Base-by-base conservation (phyloP, 1,140 invertebrate genomes). In the Pissodes strobi region DNA sequence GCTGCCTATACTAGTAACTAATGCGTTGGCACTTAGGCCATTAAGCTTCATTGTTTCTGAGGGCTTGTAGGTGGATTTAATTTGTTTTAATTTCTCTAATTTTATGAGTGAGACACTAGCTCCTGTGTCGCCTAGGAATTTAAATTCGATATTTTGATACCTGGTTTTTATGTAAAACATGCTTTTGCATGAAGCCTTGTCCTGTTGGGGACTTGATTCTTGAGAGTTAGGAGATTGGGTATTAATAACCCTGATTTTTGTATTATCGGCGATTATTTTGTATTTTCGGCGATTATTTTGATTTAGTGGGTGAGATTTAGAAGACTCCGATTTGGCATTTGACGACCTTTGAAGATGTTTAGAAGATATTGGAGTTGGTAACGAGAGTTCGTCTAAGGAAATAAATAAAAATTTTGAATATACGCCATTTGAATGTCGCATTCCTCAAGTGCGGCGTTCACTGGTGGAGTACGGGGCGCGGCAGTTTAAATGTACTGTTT, bases 51-150 rank as follows among this genome's bases (percentile, higher is more conserved):
- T 13, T 39, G 18, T 51, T 9, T 61, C 58, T 3, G 15, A n/a
- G 6, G 18, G 45, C 19, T 67, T 46, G 18, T 13, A 56, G 23
- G 18, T 53, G 15, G 18, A 53, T 17, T 64, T 8, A 1, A 22
- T 48, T 9, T 34, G 25, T 46, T 67, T 57, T 49, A 52, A 43
- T 39, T 64, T 68, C 1, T 53, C 8, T 9, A 15, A 2, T 64
- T 64, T 68, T 34, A 68, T 59, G 12, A 68, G 19, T 13, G 61
- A 64, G 1, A 68, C 55, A 23, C 9, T 43, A 2, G 66, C 49
- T 25, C 62, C 66, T 12, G 66, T 68, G 25, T 68, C 61, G 10
- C 64, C 18, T 12, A 68, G 22, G 39, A 68, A 68, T 65, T 34
- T 58, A 19, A 64, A 68, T 41, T 22, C 15, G 39, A 34, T 25